Evolutionary conservation across 2,888 invertebrate genomes (phyloP).

Genomic region (Acanthosepion lycidas): DNA sequence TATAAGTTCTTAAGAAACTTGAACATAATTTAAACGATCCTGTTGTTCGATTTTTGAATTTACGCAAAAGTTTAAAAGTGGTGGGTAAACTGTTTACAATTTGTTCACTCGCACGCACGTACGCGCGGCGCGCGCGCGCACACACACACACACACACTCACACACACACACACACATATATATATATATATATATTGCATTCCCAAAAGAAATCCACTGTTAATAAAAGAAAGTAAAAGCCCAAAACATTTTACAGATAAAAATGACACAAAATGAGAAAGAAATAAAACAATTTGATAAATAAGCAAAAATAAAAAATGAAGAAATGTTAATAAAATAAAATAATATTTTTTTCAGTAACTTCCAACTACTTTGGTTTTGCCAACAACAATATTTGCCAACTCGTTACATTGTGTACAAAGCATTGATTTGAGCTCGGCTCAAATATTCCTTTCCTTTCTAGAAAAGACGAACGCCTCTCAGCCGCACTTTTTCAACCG

Average conservation of each 20-base stretch:
- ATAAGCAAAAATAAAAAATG: not conserved
- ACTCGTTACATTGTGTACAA: not conserved
- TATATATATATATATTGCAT: not conserved
- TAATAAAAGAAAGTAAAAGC: not conserved
- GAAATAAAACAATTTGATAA: not conserved
- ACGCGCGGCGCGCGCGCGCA: too few species aligned
- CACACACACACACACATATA: not conserved
- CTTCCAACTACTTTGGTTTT: not conserved
- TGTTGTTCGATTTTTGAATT: not conserved
- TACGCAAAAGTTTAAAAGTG: not conserved
- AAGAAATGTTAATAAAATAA: not conserved
- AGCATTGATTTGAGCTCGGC: not conserved
- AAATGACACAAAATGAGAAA: not conserved
- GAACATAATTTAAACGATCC: not conserved
- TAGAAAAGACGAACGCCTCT: conserved; percentile 1
- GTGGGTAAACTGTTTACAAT: not conserved
- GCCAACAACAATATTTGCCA: not conserved
- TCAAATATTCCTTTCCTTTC: not conserved
- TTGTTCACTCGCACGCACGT: not conserved
- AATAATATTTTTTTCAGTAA: not conserved
- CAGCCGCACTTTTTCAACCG: not conserved
- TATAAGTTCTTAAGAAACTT: not conserved
- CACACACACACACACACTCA: not conserved
- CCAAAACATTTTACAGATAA: not conserved
- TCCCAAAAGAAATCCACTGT: not conserved